These are phyloP conservation scores for Deilephila porcellus DNA, from an alignment of 2,888 invertebrate genomes.

Conservation along the genomic window DNA sequence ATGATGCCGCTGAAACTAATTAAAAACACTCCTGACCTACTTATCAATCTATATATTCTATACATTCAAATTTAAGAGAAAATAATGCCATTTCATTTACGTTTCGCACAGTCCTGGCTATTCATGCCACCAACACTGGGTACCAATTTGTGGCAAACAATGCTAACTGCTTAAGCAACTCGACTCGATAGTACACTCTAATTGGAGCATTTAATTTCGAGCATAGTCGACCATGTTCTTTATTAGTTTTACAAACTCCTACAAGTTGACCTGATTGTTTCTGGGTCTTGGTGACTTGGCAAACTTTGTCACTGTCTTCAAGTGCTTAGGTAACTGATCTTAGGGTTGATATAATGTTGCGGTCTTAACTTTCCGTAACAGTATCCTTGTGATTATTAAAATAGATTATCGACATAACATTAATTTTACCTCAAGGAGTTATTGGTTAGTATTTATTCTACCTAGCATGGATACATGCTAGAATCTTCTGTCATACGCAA, in stretches of 20 bases:
- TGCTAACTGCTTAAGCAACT: conserved; percentile 19
- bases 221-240: conserved; percentile 6
- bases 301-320: background rate
- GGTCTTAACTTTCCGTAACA: too few species aligned
- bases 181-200: conserved; percentile 2
- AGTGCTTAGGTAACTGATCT: background rate
- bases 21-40: too few species aligned
- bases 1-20: too few species aligned
- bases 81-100: background rate
- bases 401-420: too few species aligned
- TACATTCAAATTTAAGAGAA: background rate
- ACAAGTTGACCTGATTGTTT: background rate
- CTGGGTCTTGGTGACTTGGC: background rate
- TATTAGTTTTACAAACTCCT: conserved; percentile 9
- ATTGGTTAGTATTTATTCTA: too few species aligned
- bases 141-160: background rate
- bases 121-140: background rate
- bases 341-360: too few species aligned
- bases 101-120: conserved; percentile 2
- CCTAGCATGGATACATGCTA: too few species aligned
- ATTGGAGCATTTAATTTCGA: conserved; percentile 21
- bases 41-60: too few species aligned
- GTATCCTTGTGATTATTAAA: too few species aligned
- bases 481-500: too few species aligned
- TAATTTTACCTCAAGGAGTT: too few species aligned